Conservation (phyloP, 1,140 invertebrate genomes). For the Achatina immaculata region DNA sequence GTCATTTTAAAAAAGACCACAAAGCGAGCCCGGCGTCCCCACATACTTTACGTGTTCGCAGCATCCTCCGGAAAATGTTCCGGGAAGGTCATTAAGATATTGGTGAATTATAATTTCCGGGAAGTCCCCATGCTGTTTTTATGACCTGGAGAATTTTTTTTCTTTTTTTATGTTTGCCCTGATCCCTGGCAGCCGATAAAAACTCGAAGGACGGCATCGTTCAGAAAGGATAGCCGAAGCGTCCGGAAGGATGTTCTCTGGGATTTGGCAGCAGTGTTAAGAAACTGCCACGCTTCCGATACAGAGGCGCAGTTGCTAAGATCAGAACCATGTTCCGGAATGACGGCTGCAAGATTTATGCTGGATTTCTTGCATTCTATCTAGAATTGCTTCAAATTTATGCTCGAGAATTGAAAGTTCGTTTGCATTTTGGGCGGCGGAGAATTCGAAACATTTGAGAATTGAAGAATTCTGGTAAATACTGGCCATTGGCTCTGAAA, state of each 20-base stretch:
- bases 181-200: not conserved
- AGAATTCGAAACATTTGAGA: not conserved
- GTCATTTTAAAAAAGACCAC: too few relatives aligned
- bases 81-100: not conserved
- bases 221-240: not conserved
- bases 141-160: not conserved
- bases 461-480: not conserved
- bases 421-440: not conserved
- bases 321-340: not conserved
- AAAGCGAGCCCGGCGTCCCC: too few relatives aligned
- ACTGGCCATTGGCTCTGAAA: too few relatives aligned
- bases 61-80: not conserved
- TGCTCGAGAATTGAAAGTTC: not conserved
- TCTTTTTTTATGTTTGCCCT: too few relatives aligned
- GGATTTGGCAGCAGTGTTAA: too few relatives aligned
- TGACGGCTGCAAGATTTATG: not conserved
- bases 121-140: slow-evolving; percentile 2
- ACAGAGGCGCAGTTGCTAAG: not conserved
- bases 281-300: too few relatives aligned
- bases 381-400: not conserved
- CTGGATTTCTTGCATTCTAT: not conserved
- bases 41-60: not conserved
- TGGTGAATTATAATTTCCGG: not conserved
- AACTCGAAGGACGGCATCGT: not conserved
- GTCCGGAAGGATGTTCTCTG: not conserved